Evolutionary conservation across 2,888 invertebrate species (phyloP), one percentile per base, ranked within the genome.

Genomic region (Drosophila kokeensis): DNA sequence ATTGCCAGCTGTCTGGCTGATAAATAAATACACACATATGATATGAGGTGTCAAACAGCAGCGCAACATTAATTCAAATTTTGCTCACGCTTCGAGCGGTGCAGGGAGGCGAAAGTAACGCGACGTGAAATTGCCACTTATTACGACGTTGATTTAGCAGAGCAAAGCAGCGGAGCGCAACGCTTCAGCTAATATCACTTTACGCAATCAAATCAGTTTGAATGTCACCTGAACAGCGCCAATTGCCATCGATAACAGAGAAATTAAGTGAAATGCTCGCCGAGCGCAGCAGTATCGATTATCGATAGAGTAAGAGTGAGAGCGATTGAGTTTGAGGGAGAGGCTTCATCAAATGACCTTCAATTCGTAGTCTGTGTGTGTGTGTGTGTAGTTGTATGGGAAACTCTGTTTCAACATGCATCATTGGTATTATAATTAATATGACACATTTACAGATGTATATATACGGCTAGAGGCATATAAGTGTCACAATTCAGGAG

Each of bases 1-100:
- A 83, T 61, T 74, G 78, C 78, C 72, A 77, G 82, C 84, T 82
- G 81, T 74, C 74, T 76, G 52, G 48, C 76, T 83, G 85, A 84
- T 87, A 74, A 84, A 76, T 70, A 38, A 38, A 29, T 8, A 53
- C 30, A 24, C 21, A 32, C 36, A 27, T 55, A 53, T 85, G 90
- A 89, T 84, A 84, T 74, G 90, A 72, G 77, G 71, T 64, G 71
- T 52, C 55, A 62, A 71, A 71, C 77, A 63, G 61, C 50, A 40
- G 52, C 67, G 34, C 66, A 65, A 64, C 86, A 67, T 79, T 87
- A 81, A 64, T 88, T 82, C 49, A 58, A 57, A 83, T 84, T 73
- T 63, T 40, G 73, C 80, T 87, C 83, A 87, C 89, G 89, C 32
- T 60, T 50, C 30, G 40, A 40, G 24, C 53, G 15, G 21, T 24